These are phyloP conservation scores for Cromileptes altivelis DNA, from an alignment of 2,113 vertebrate species.

Conservation along the genomic window DNA sequence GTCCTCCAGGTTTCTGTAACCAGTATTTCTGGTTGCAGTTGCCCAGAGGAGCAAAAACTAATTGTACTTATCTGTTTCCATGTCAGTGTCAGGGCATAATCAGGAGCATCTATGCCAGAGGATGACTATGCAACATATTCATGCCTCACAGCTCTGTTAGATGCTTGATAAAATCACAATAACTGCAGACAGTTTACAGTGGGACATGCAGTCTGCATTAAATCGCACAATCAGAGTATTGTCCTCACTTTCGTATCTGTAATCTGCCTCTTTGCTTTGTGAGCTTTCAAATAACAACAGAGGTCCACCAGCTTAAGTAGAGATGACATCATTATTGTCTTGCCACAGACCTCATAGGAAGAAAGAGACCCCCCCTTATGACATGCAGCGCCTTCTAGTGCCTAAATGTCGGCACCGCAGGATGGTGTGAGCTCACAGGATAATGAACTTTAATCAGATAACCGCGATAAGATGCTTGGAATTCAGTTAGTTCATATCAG, in stretches of 20 bases:
- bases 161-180: neutral
- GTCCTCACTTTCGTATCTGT: neutral
- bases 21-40: neutral
- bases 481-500: slow-evolving; percentile 50
- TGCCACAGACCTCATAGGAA: neutral
- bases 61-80: neutral
- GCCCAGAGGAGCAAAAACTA: neutral
- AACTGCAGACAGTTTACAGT: neutral
- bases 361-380: neutral
- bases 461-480: slow-evolving; percentile 35
- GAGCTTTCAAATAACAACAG: slow-evolving; percentile 15
- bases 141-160: neutral
- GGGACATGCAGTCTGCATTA: neutral
- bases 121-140: neutral
- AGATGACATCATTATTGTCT: slow-evolving; percentile 12
- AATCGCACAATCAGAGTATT: neutral
- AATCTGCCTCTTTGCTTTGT: slow-evolving; percentile 9
- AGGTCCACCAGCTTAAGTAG: neutral
- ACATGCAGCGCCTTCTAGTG: slow-evolving; percentile 42
- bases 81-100: no score
- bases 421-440: slow-evolving; percentile 30
- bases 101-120: neutral
- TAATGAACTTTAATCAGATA: slow-evolving; percentile 51
- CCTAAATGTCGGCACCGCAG: slow-evolving; percentile 26
- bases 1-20: neutral